Base-by-base conservation (phyloP, 2,797 vertebrate genomes). In the Florisuga fusca region DNA sequence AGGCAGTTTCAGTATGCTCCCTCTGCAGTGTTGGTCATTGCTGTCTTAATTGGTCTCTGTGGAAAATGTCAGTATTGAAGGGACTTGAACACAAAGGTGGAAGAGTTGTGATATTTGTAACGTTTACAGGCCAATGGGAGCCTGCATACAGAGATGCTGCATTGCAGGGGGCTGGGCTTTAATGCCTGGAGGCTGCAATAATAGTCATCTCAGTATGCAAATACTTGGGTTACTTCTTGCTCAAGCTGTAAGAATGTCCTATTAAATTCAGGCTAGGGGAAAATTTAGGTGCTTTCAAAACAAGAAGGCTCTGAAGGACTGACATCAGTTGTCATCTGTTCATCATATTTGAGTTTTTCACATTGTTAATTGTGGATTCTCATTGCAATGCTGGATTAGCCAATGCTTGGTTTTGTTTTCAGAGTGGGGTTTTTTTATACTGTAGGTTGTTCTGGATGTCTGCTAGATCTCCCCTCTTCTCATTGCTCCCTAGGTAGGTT, bases 121-220 rank as follows among this genome's bases (percentile, higher is more conserved):
- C 0, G 0, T 58, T 58, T 34, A 2, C n/a, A 36, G 90, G 50
- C 20, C 0, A 0, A 8, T 22, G n/a, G 31, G 36, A 89, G 67
- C 41, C 51, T 63, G 21, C 22, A 0, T 38, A 4, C 23, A 29
- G 62, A 82, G 38, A 36, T 22, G 0, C 12, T 54, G 15, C 5
- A 0, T 72, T 61, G 22, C 13, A 13, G 36, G 51, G 20, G 15
- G 4, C 31, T 86, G 38, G 46, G 33, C 12, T 61, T 90, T 46
- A 36, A 20, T 62, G 55, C 66, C 61, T 69, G 48, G 27, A 54
- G 68, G 33, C 77, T 79, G 33, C 17, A n/a, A 26, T 57, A 45
- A 6, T 17, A 66, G 27, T 48, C 22, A 18, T 43, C 48, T 62
- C 75, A 22, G 62, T 58, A 43, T 3, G 10, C 48, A 73, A 55